Evolutionary conservation across 2,797 vertebrate genomes (phyloP).

Genomic region (Chelonia mydas): DNA sequence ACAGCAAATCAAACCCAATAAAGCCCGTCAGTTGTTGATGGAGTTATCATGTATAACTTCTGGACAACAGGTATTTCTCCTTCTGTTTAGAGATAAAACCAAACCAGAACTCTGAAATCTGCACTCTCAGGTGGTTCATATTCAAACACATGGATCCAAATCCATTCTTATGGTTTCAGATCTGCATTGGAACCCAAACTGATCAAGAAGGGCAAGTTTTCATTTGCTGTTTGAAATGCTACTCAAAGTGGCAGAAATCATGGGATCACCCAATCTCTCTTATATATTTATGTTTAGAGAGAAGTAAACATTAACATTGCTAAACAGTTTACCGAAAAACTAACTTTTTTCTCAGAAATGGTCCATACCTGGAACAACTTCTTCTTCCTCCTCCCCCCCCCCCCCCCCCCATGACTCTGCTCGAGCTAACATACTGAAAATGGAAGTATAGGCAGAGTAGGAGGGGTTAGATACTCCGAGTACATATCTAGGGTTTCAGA

Average conservation of each 20-base stretch:
- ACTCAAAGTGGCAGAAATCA: not conserved
- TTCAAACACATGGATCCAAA: not conserved
- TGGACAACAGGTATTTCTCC: not conserved
- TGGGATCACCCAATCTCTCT: not conserved
- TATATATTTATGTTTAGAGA: not conserved
- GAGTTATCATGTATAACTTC: not conserved
- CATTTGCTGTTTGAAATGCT: not conserved
- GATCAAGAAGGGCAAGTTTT: not conserved
- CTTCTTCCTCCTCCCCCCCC: not conserved
- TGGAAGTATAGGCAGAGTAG: not conserved
- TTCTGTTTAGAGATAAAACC: not conserved
- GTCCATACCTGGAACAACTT: not conserved
- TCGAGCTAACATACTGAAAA: not conserved
- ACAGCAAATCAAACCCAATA: not conserved
- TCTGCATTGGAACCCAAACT: not conserved
- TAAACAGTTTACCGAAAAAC: not conserved
- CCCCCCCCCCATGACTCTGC: not conserved
- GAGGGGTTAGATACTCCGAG: not conserved
- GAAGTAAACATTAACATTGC: not conserved
- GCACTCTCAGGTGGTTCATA: not conserved
- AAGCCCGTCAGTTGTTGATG: not conserved
- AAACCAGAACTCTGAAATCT: not conserved
- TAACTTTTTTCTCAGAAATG: not conserved
- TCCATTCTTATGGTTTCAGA: not conserved
- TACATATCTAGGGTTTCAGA: not conserved